A percentile compares a stretch with the other conserved stretches of the same genome.
Conservation (phyloP, 2,888 invertebrate genomes). For the Drosophila kambysellisi region DNA sequence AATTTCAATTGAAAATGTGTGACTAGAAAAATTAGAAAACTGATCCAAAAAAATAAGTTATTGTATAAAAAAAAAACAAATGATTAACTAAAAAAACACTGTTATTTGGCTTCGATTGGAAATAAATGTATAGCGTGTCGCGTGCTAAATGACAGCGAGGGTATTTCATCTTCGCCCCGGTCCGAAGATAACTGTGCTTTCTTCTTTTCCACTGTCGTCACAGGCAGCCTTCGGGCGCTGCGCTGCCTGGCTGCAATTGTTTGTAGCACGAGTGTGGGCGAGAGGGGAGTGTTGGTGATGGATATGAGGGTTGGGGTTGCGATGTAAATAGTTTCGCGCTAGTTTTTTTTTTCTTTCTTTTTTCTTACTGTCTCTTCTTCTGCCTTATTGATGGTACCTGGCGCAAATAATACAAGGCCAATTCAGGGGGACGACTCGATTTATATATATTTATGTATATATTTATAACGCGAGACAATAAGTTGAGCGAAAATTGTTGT, state of each 20-base stretch:
- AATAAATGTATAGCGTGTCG: not conserved
- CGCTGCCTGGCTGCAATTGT: slow-evolving; percentile 52
- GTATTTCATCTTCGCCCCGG: slow-evolving; percentile 18
- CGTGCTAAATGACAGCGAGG: slow-evolving; percentile 5
- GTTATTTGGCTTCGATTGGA: not conserved
- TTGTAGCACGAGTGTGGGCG: slow-evolving; percentile 22
- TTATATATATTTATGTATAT: slow-evolving; percentile 6
- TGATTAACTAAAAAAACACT: not conserved
- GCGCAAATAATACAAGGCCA: slow-evolving; percentile 74
- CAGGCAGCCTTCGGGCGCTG: slow-evolving; percentile 66
- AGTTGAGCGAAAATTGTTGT: slow-evolving; percentile 57
- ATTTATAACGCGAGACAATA: slow-evolving; percentile 44
- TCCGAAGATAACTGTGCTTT: slow-evolving; percentile 11
- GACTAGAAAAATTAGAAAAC: not conserved
- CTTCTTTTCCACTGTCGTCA: slow-evolving; percentile 63
- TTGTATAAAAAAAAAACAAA: not conserved
- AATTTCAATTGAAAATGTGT: not conserved
- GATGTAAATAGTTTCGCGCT: slow-evolving; percentile 71
- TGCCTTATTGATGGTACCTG: slow-evolving; percentile 71
- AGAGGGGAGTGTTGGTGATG: slow-evolving; percentile 6
- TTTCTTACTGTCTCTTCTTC: slow-evolving; percentile 24
- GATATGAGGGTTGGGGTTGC: slow-evolving; percentile 17
- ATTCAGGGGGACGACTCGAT: slow-evolving; percentile 61
- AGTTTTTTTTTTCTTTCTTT: slow-evolving; percentile 47
- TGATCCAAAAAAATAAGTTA: not conserved